Evolutionary conservation across 2,113 vertebrate genomes (phyloP), one percentile per base, ranked within the genome.

Genomic region (Bubo bubo): DNA sequence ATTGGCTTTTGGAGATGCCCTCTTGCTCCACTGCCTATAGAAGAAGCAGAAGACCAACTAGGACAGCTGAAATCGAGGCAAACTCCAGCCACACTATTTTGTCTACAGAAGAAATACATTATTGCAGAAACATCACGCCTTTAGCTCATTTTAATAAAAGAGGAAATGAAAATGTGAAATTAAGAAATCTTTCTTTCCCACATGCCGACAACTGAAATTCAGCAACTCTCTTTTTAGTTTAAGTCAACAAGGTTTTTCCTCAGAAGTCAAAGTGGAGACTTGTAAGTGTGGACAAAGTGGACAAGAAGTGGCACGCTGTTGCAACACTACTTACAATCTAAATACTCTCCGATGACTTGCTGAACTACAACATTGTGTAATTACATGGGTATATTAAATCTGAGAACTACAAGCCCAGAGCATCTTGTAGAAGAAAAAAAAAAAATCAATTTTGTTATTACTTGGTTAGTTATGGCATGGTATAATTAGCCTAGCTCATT

Each of bases 401-500:
- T 72, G 70, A 92, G 82, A 95, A 93, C 74, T 96, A 82, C 62
- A 93, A 95, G 89, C 91, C 92, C 87, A 80, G 28, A 92, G 75
- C 50, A 90, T 72, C 70, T 64, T 49, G 39, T 28, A 96, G 92
- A 90, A 79, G 23, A 64, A 32, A 58, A 75, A 64, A 32, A 58
- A 75, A 81, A 79, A 90, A 87, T 77, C 63, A 74, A 86, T 96
- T 82, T 77, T 63, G 52, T 89, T 95, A 75, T 94, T 95, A 95
- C 89, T 96, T 90, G 79, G 84, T 97, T 94, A 95, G 76, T 89
- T 95, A 95, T 79, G 49, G 87, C 37, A 91, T 2, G 7, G 86
- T 89, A 59, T 95, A 96, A 97, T 97, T 95, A 97, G 76, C 63
- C 37, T 43, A 96, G 79, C 59, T 95, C 85, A 94, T 96, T 97